Evolutionary conservation across 1,140 invertebrate species (phyloP), one percentile per base, ranked within the genome.

Genomic region (Druon quercuslanigerum): DNA sequence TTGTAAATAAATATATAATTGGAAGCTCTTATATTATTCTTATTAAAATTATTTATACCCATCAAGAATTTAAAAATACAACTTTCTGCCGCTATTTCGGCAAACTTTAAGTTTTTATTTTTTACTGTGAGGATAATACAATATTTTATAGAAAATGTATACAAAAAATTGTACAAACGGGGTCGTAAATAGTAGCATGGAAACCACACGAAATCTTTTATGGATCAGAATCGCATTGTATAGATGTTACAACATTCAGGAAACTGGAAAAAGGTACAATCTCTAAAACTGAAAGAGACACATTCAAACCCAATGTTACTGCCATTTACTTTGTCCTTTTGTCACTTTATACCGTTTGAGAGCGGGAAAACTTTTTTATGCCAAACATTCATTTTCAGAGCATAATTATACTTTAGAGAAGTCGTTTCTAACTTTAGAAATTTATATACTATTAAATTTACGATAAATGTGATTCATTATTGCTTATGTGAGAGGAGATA

Each of bases 281-380:
- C 57, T 60, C 57, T 60, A 33, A 60, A 60, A 33, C 19, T 60
- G 25, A 60, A 60, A 25, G 57, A 60, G 57, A 60, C 16, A 60
- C 57, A 60, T 60, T 60, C 57, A 60, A 25, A 40, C 20, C 19
- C 33, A 25, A 60, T 60, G 20, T 33, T 14, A 60, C 25, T 7
- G 60, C 60, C 14, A 16, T 40, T 66, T 60, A 60, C 57, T 25
- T 66, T 40, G 33, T 66, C 25, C 25, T 66, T 40, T 66, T 40
- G 60, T 66, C 33, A 66, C 60, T 40, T 40, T 40, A 66, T 66
- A n/a, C 46, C 40, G 20, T 40, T 8, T 20, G 14, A 40, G 40
- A 46, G 25, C 13, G 16, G 14, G 46, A 66, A 40, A 16, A 16
- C 12, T 16, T 14, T 3, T 40, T 40, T 20, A 66, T 14, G 14